A percentile compares a stretch with the other conserved stretches of the same genome.
Conservation (phyloP, 2,797 vertebrate species). For the Enteromius unitaeniatus region DNA sequence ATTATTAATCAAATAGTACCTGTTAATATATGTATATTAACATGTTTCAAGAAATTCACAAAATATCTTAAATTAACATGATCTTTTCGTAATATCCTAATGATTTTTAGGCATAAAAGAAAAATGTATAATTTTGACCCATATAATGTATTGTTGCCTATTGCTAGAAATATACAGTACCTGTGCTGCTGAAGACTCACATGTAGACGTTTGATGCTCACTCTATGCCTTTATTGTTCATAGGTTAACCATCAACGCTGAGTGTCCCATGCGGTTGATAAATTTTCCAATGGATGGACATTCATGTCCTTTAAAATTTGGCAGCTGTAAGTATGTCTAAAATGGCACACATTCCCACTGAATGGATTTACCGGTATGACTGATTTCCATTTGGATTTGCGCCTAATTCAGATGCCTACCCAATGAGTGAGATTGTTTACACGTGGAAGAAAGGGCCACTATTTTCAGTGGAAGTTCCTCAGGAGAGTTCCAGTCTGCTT, state of each 20-base stretch:
- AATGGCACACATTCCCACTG: conserved; percentile 34
- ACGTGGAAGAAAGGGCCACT: conserved; percentile 85
- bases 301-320: conserved; percentile 85
- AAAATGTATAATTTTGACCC: no score
- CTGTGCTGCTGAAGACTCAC: no score
- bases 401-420: conserved; percentile 78
- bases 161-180: no score
- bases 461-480: conserved; percentile 82
- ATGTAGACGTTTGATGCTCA: neutral
- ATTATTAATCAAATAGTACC: no score
- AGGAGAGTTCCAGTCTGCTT: conserved; percentile 83
- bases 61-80: no score
- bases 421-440: conserved; percentile 85
- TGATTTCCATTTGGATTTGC: neutral
- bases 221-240: conserved; percentile 29
- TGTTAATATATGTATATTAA: no score
- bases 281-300: conserved; percentile 88
- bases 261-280: conserved; percentile 85
- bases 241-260: conserved; percentile 86
- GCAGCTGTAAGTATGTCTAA: conserved; percentile 80
- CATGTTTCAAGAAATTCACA: no score
- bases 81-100: neutral
- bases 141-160: no score
- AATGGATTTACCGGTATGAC: neutral
- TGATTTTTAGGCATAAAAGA: no score